Evolutionary conservation across 2,888 invertebrate genomes (phyloP), one percentile per base, ranked within the genome.

Genomic region (Odontocolon sp.): DNA sequence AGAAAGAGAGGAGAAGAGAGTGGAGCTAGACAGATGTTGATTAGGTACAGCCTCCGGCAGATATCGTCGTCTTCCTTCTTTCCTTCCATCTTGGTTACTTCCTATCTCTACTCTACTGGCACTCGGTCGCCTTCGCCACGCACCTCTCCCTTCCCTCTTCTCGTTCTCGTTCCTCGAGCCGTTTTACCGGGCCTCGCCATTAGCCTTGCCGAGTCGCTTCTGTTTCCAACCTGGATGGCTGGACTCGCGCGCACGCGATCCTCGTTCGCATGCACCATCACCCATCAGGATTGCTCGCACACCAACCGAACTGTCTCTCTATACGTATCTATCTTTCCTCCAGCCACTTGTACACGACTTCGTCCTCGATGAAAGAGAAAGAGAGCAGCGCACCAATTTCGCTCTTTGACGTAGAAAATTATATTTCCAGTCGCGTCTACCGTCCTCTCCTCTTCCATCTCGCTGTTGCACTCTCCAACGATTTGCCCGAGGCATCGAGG

Each of bases 21-120:
- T 80, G 80, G 73, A 84, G 82, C 81, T 84, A 86, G 87, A 84
- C 85, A 85, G 86, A 88, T 86, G 87, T 86, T 87, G 88, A 88
- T 87, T 88, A 87, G 88, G 82, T 77, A 72, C 54, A 80, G 87
- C 85, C 84, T 70, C 77, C 63, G 86, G 85, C 84, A 75, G 72
- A 71, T 76, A 76, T 79, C 74, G 74, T 59, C 68, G 78, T 73
- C 75, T 78, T 67, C 79, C 64, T 67, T 80, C 70, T 63, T 42
- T 71, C 23, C 31, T 57, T 77, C 73, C 76, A 64, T 78, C 80
- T 40, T 47, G 36, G 14, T 45, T 2, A 9, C 28, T 54, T 28
- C 36, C 63, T 21, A 67, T 36, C 56, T 72, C 72, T 64, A 38
- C 54, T 77, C 69, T 64, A 52, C 52, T 26, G 56, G 75, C 54